Conservation (phyloP, 2,797 vertebrate genomes). For the Fundulus diaphanus region DNA sequence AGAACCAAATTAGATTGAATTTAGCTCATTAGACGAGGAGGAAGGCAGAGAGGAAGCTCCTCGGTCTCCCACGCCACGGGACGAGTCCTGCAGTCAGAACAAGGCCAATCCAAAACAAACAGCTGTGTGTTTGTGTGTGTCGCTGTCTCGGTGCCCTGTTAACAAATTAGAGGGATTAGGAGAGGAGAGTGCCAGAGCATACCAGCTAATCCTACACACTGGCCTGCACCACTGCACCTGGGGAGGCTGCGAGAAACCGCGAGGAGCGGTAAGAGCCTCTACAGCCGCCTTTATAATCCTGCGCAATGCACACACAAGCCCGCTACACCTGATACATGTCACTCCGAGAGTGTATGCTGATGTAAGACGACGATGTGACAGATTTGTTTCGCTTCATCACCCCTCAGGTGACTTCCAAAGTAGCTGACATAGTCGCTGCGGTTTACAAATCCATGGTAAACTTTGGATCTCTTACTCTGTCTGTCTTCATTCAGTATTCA, state of each 20-base stretch:
- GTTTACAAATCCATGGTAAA: not conserved
- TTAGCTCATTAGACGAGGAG: constrained; percentile 65
- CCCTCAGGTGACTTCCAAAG: constrained; percentile 5
- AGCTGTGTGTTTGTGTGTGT: constrained; percentile 33
- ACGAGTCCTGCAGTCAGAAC: constrained; percentile 23
- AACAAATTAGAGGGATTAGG: constrained; percentile 84
- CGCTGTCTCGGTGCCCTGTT: constrained; percentile 71
- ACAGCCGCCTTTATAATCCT: constrained; percentile 52
- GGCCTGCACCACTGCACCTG: constrained; percentile 72
- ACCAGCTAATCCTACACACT: constrained; percentile 75
- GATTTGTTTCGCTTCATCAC: constrained; percentile 1
- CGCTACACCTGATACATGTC: constrained; percentile 24
- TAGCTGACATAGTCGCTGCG: not conserved
- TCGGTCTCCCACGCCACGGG: constrained; percentile 16
- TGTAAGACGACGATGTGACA: not conserved
- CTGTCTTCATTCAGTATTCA: not conserved
- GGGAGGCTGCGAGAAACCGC: constrained; percentile 41
- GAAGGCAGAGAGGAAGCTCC: constrained; percentile 11
- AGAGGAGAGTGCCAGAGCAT: constrained; percentile 77
- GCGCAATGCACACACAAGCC: constrained; percentile 26
- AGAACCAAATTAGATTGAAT: constrained; percentile 67
- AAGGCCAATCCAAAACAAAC: constrained; percentile 48
- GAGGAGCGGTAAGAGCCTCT: constrained; percentile 26
- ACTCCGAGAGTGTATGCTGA: not conserved
- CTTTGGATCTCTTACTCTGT: not conserved